Evolutionary conservation across 92 coral and sea anemone species (phyloP).

Genomic region (Bergia puertoricense): DNA sequence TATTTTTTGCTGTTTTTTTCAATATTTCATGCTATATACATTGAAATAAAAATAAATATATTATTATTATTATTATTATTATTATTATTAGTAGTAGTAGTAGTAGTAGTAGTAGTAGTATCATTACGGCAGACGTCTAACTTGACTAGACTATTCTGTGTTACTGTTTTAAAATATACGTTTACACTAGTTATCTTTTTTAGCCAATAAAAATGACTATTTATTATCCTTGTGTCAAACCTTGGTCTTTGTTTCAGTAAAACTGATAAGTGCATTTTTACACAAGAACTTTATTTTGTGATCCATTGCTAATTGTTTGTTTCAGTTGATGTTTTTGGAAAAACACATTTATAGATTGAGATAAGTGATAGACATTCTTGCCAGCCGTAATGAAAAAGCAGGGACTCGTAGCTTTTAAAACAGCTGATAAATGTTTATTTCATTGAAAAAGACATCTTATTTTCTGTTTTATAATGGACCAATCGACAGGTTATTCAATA

Average conservation of each 20-base stretch:
- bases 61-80: too few species aligned
- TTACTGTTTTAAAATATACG: too few species aligned
- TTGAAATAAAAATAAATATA: too few species aligned
- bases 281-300: neutral
- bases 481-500: neutral
- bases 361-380: neutral
- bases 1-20: too few species aligned
- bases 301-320: neutral
- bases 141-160: neutral
- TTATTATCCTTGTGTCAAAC: slow-evolving; percentile 1
- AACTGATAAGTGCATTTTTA: neutral
- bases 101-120: too few species aligned
- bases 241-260: neutral
- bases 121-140: neutral
- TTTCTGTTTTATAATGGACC: neutral
- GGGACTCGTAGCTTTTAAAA: neutral
- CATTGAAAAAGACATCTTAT: neutral
- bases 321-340: too few species aligned
- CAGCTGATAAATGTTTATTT: slow-evolving; percentile 18
- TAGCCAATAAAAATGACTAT: neutral
- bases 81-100: too few species aligned
- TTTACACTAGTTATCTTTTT: neutral
- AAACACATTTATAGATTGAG: neutral
- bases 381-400: too few species aligned
- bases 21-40: neutral